phyloP scores from a whole-genome alignment of 2,797 vertebrate genomes.

The Mastacembelus armatus region DNA sequence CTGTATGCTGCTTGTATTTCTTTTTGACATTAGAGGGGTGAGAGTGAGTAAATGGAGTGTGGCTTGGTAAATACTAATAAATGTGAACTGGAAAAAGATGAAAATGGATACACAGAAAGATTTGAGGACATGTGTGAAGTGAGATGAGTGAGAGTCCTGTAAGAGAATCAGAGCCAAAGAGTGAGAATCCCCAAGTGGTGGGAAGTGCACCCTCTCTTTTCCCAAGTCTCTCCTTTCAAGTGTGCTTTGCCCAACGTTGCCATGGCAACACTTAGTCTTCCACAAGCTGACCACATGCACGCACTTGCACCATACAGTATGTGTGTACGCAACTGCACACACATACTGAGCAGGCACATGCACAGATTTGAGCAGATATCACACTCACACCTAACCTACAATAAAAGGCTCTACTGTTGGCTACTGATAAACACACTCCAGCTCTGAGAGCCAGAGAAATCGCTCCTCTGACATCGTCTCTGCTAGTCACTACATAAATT shows the following conservation, averaged over 20 bases:
- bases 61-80: conserved; percentile 32
- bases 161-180: conserved; percentile 54
- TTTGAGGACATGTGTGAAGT: conserved; percentile 51
- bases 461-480: conserved; percentile 2
- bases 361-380: conserved; percentile 13
- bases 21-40: conserved; percentile 13
- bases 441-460: conserved; percentile 8
- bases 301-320: conserved; percentile 26
- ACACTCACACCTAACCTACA: background rate
- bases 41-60: conserved; percentile 28
- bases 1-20: conserved; percentile 1
- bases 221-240: conserved; percentile 57
- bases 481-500: background rate
- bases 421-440: conserved; percentile 21
- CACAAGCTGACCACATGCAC: conserved; percentile 61
- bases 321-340: conserved; percentile 18
- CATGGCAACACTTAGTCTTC: conserved; percentile 71
- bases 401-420: conserved; percentile 1
- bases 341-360: conserved; percentile 28
- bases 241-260: conserved; percentile 66
- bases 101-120: conserved; percentile 39
- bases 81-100: conserved; percentile 28
- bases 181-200: conserved; percentile 56
- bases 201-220: conserved; percentile 48
- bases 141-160: conserved; percentile 59